Conservation (phyloP, 2,888 invertebrate genomes). For the Cheilosia vernalis region DNA sequence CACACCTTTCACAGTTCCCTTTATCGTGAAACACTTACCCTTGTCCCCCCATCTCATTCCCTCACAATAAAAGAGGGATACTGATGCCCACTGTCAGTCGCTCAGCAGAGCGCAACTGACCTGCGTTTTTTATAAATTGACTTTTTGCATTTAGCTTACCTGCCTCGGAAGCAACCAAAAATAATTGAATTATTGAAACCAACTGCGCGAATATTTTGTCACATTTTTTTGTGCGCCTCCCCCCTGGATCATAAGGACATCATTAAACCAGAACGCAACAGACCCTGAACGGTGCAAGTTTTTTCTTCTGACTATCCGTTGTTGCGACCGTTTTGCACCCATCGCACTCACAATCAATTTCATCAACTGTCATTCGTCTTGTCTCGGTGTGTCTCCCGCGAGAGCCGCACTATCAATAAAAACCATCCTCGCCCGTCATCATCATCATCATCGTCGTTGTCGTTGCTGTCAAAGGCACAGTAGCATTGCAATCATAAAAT, state of each 20-base stretch:
- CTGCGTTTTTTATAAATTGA: constrained; percentile 26
- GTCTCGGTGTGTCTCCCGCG: constrained; percentile 46
- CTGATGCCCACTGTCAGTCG: background rate
- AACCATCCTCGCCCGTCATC: constrained; percentile 22
- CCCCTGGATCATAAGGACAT: constrained; percentile 61
- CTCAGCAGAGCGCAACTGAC: background rate
- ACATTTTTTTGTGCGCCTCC: constrained; percentile 19
- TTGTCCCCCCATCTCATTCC: background rate
- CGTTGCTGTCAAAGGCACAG: background rate
- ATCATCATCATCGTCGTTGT: background rate
- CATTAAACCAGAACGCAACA: constrained; percentile 72
- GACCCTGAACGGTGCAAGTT: constrained; percentile 49
- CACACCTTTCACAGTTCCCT: too few species aligned
- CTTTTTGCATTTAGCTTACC: constrained; percentile 47
- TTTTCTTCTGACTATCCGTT: constrained; percentile 2
- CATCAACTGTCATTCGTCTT: constrained; percentile 74
- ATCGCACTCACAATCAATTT: constrained; percentile 74
- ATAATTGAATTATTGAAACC: constrained; percentile 74
- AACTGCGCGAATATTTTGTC: constrained; percentile 73
- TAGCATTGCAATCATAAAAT: constrained; percentile 71
- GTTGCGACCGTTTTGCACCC: constrained; percentile 56
- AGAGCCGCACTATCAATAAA: constrained; percentile 57
- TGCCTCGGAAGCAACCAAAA: constrained; percentile 70
- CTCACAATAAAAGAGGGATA: background rate
- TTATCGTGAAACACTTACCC: too few species aligned